phyloP scores from a whole-genome alignment of 1,140 invertebrate genomes.

The Anagrus nilaparvatae region DNA sequence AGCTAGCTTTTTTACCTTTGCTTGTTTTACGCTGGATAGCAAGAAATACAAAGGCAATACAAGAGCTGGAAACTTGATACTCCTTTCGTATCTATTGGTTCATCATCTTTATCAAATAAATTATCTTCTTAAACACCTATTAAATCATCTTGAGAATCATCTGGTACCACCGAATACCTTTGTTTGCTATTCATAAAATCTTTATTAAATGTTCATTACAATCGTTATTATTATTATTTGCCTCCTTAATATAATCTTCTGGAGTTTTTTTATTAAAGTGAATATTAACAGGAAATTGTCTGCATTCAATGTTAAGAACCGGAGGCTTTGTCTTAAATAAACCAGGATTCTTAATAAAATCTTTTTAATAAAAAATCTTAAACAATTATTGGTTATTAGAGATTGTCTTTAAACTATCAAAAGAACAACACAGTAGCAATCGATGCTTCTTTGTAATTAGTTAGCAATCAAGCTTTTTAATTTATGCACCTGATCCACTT shows the following conservation, averaged over 20 bases:
- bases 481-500: slow-evolving; percentile 71
- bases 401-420: too few species aligned
- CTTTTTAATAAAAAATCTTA: too few species aligned
- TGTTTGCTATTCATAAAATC: too few species aligned
- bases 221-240: too few species aligned
- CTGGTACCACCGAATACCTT: slow-evolving; percentile 43
- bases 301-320: slow-evolving; percentile 76
- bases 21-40: slow-evolving; percentile 74
- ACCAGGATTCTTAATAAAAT: slow-evolving; percentile 77
- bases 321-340: slow-evolving; percentile 76
- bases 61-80: slow-evolving; percentile 51
- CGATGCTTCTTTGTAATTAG: too few species aligned
- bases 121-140: too few species aligned
- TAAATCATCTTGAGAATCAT: slow-evolving; percentile 46
- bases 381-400: too few species aligned
- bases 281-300: slow-evolving; percentile 91
- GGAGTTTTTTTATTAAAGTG: slow-evolving; percentile 90
- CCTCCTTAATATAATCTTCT: slow-evolving; percentile 81
- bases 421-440: too few species aligned
- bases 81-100: slow-evolving; percentile 23
- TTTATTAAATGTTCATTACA: too few species aligned
- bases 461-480: too few species aligned
- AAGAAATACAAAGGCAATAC: slow-evolving; percentile 89
- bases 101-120: slow-evolving; percentile 35
- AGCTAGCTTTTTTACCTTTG: slow-evolving; percentile 74